Evolutionary conservation across 2,888 invertebrate genomes (phyloP), one percentile per base, ranked within the genome.

Genomic region (Caenorhabditis sinica): DNA sequence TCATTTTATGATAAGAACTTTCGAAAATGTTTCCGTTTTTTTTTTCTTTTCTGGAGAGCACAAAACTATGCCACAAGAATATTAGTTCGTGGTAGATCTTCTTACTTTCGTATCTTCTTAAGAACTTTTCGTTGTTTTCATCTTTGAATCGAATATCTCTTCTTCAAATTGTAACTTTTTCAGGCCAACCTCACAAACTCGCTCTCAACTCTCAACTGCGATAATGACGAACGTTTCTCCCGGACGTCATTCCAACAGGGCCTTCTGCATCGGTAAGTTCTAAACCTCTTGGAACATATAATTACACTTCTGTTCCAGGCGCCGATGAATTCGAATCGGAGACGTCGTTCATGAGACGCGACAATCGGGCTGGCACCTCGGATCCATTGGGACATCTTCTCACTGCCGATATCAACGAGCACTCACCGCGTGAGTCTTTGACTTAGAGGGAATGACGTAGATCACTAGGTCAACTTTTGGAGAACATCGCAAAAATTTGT

Each of bases 21-120:
- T 79, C 45, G 63, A 71, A 65, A 71, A 56, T 28, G 53, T 79
- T 79, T 79, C 79, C 79, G 79, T 30, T 43, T 63, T 63, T 23
- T n/a, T 33, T 51, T 53, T n/a, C n/a, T n/a, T 3, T 23, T 30
- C 40, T 28, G 49, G 20, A 45, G 40, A 45, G 17, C 17, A 45
- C 17, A 13, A 5, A 49, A 49, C 49, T 5, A 3, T 36, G 30
- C 43, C 49, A 25, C 33, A 51, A 45, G 13, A 20, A 20, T 33
- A 61, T 49, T 51, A 45, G 40, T 65, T 45, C 65, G 30, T 28
- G 3, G 30, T 4, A 5, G 11, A 30, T 28, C 43, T 11, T 28
- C 28, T 23, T 13, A 15, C 49, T 51, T 17, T 3, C 33, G 11
- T 9, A 1, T 49, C 4, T 69, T 8, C 25, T 71, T 58, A 11